Conservation (phyloP, 2,797 vertebrate genomes). For the Halcyon leucocephala region DNA sequence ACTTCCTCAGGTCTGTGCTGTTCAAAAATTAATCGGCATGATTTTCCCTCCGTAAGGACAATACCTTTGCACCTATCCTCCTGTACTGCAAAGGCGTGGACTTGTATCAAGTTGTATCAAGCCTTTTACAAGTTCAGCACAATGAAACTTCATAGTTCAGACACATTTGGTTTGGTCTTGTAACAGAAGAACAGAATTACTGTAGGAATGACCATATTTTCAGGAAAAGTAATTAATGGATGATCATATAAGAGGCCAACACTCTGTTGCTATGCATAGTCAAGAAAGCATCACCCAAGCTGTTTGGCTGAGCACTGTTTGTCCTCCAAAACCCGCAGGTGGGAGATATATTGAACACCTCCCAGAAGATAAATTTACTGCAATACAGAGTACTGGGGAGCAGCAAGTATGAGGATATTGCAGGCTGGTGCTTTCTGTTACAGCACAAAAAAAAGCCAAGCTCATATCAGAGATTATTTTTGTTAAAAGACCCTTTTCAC, state of each 20-base stretch:
- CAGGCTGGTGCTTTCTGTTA: background rate
- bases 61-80: background rate
- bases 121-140: background rate
- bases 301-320: background rate
- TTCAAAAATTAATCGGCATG: background rate
- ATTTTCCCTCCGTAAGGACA: background rate
- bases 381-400: fast-evolving
- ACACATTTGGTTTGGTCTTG: background rate
- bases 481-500: background rate
- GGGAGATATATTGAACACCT: background rate
- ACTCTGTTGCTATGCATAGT: background rate
- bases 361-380: background rate
- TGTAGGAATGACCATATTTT: background rate
- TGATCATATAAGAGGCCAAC: background rate
- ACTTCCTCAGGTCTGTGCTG: background rate
- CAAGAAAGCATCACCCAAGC: background rate
- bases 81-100: background rate
- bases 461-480: background rate
- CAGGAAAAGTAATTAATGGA: background rate
- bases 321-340: background rate
- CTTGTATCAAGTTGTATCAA: background rate
- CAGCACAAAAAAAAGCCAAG: background rate
- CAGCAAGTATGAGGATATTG: background rate
- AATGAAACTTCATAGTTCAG: background rate
- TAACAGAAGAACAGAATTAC: background rate